Percentiles rank a stretch among this genome's conserved stretches.
Evolutionary conservation across 1,140 invertebrate genomes (phyloP).

Genomic region (Parapsyche elsis): DNA sequence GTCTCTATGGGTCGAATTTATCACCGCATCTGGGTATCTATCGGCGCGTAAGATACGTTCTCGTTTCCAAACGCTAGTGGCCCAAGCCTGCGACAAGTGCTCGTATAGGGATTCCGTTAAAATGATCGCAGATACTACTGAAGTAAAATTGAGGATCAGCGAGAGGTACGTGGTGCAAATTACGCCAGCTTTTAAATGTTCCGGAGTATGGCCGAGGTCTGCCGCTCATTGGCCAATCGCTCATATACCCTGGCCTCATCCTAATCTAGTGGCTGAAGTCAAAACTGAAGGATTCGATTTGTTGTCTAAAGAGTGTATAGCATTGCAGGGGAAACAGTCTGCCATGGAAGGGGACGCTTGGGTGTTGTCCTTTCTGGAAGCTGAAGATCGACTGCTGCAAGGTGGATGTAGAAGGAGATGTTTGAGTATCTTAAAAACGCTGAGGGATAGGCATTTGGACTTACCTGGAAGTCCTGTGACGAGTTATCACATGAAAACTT

Average conservation of each 20-base stretch:
- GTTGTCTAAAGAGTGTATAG: conserved; percentile 90
- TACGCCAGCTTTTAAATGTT: conserved; percentile 93
- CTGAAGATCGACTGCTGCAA: conserved; percentile 90
- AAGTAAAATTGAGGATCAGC: conserved; percentile 85
- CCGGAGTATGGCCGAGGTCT: conserved; percentile 93
- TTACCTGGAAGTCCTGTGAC: conserved; percentile 93
- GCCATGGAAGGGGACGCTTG: conserved; percentile 99
- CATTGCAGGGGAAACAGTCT: conserved; percentile 91
- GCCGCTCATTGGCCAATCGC: conserved; percentile 95
- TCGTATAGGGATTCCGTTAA: conserved; percentile 90
- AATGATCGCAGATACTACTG: conserved; percentile 92
- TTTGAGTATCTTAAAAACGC: conserved; percentile 92
- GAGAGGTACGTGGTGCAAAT: conserved; percentile 89
- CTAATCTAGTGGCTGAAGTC: conserved; percentile 93
- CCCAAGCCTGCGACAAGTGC: conserved; percentile 93
- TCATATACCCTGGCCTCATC: conserved; percentile 93
- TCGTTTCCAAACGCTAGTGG: conserved; percentile 92
- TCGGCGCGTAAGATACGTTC: conserved; percentile 93
- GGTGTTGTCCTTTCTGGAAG: conserved; percentile 93
- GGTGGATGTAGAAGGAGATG: conserved; percentile 90
- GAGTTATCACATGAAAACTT: conserved; percentile 94
- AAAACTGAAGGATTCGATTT: conserved; percentile 98
- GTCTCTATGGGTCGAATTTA: conserved; percentile 98
- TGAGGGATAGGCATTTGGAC: conserved; percentile 93
- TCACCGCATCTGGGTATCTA: conserved; percentile 93